Evolutionary conservation across 2,888 invertebrate species (phyloP).

Genomic region (Rhagonycha fulva): DNA sequence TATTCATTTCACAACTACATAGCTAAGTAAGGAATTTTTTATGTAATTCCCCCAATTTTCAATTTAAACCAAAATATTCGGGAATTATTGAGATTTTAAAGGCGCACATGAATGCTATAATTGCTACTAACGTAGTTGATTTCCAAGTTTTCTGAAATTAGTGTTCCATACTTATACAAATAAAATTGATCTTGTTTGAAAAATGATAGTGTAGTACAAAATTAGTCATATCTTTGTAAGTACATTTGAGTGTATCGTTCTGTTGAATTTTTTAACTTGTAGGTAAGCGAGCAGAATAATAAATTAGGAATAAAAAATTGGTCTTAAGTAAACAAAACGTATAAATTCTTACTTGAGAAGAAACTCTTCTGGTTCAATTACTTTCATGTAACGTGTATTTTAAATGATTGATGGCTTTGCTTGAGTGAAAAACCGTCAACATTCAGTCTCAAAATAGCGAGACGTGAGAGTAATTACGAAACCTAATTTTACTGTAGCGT

Average conservation of each 20-base stretch:
- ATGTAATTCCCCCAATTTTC: not conserved
- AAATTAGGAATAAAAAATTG: not conserved
- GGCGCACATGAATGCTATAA: not conserved
- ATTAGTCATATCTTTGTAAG: slow-evolving; percentile 14
- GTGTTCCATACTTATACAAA: not conserved
- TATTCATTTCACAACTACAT: no score
- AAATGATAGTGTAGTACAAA: slow-evolving; percentile 14
- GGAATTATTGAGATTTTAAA: not conserved
- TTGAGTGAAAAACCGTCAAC: not conserved
- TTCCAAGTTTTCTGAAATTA: not conserved
- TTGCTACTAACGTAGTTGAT: not conserved
- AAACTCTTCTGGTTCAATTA: not conserved
- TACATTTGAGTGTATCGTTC: not conserved
- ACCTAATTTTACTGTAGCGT: not conserved
- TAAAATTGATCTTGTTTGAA: slow-evolving; percentile 5
- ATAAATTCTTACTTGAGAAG: not conserved
- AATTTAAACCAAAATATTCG: not conserved
- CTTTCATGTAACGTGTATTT: not conserved
- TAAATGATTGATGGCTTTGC: not conserved
- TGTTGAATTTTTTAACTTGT: not conserved
- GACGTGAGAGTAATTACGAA: not conserved
- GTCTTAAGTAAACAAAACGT: not conserved
- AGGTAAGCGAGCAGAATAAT: not conserved
- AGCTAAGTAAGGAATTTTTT: no score
- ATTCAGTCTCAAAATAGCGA: not conserved